These are phyloP conservation scores for Cyanocitta stelleri DNA, from an alignment of 2,113 vertebrate species.

Conservation along the genomic window DNA sequence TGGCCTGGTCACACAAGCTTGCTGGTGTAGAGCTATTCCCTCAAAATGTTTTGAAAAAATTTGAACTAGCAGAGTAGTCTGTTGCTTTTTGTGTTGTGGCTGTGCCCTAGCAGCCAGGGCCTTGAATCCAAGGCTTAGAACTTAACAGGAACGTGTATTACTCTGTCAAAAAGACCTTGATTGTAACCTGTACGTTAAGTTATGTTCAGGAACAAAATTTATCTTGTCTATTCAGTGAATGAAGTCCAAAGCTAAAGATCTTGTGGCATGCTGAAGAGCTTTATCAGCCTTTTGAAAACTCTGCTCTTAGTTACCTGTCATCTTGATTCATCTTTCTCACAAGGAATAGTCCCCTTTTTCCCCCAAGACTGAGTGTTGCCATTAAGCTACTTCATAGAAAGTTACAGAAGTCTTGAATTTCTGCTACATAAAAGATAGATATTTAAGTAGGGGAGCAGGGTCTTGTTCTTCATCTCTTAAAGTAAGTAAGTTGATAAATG, in stretches of 20 bases:
- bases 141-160: not conserved
- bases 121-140: not conserved
- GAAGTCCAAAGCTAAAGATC: not conserved
- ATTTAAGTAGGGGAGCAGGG: not conserved
- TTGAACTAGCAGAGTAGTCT: not conserved
- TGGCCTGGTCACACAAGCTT: not conserved
- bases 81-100: not conserved
- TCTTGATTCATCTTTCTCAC: not conserved
- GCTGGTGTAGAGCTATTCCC: not conserved
- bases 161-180: not conserved
- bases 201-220: not conserved
- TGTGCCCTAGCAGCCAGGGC: not conserved
- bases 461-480: not conserved
- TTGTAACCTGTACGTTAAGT: not conserved
- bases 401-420: not conserved
- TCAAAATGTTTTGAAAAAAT: not conserved
- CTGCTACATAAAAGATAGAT: not conserved
- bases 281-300: not conserved
- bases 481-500: not conserved
- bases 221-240: not conserved
- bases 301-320: not conserved
- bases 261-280: not conserved
- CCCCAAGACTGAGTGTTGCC: not conserved
- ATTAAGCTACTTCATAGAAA: not conserved
- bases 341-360: not conserved